Evolutionary conservation across 2,888 invertebrate species (phyloP), one percentile per base, ranked within the genome.

Genomic region (Drosophila crucigera): DNA sequence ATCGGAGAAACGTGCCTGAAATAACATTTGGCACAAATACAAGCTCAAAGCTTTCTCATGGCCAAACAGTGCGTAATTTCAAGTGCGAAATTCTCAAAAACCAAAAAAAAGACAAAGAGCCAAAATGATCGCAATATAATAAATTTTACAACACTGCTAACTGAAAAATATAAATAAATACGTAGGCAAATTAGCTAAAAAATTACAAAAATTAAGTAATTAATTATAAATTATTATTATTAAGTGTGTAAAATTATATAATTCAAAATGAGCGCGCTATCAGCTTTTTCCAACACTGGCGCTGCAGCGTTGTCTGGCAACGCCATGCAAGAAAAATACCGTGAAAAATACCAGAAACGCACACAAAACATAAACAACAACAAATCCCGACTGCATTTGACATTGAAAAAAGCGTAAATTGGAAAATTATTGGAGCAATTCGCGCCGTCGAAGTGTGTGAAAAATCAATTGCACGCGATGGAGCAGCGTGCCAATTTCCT

Each of bases 401-500:
- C 74, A 84, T 83, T 78, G 82, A 78, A 77, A 75, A 54, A 62
- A 37, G 56, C 71, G 66, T 69, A 60, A 81, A 78, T 72, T 74
- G 67, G 64, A 73, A 56, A 72, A 69, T 55, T 71, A 70, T 56
- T 75, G 77, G 39, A 64, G 30, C 25, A 65, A 62, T 66, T 67
- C 11, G 28, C 28, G 39, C 28, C 19, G 11, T 56, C 2, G 22
- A 14, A 22, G 41, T 28, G 74, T 66, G 76, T 65, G 62, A 83
- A 85, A 84, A 84, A 84, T 87, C 87, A 76, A 84, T 84, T 52
- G 22, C 54, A 63, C 54, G 62, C 74, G 30, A 92, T 91, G 91
- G 91, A 92, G 73, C 91, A 89, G 71, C 91, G 92, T 47, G 85
- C 90, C 4, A 93, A 93, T 76, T 93, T 92, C 49, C 75, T 93